Evolutionary conservation across 2,797 vertebrate species (phyloP), one percentile per base, ranked within the genome.

Genomic region (Sebastes variabilis): DNA sequence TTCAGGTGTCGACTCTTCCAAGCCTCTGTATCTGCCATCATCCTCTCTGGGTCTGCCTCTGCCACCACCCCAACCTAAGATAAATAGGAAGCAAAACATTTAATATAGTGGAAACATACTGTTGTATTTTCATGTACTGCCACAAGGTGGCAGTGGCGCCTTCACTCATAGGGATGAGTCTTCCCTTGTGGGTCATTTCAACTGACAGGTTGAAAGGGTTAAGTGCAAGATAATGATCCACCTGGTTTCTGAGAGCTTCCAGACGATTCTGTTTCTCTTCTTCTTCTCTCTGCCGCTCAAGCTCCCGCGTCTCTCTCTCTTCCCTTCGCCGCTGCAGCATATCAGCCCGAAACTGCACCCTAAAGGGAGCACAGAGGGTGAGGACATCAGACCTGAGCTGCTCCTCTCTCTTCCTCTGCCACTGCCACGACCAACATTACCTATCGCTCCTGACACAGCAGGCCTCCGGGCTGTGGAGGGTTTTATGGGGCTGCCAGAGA

Each of bases 211-310:
- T 79, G 42, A 80, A 68, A 64, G 67, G 56, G 76, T 77, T 77
- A 72, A 82, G 73, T 42, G 22, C 55, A 80, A 49, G 75, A 84
- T 86, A 85, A 92, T 77, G 73, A 87, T 78, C 32, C 91, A 99
- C 98, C 97, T 99, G 97, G 62, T 95, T 96, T 22, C 97, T 93
- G 16, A 99, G 96, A 20, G 91, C 94, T 70, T 96, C 96, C 16
- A 98, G 95, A 46, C 94, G 90, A 75, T 85, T 92, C 85, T 94
- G 89, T 81, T 84, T 95, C 34, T 96, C 93, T 79, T 93, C 84
- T 54, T 96, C 90, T 54, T 94, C 95, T 24, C 77, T 92, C 2
- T 89, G 96, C 73, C 85, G 95, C 49, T 93, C 90, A 20, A 94
- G 90, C 55, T 93, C 93, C 76, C 54, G 70, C 25, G 86, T 91